A percentile compares a stretch with the other conserved stretches of the same genome.
phyloP scores from a whole-genome alignment of 2,888 invertebrate genomes.

The Metopia argyrocephala region DNA sequence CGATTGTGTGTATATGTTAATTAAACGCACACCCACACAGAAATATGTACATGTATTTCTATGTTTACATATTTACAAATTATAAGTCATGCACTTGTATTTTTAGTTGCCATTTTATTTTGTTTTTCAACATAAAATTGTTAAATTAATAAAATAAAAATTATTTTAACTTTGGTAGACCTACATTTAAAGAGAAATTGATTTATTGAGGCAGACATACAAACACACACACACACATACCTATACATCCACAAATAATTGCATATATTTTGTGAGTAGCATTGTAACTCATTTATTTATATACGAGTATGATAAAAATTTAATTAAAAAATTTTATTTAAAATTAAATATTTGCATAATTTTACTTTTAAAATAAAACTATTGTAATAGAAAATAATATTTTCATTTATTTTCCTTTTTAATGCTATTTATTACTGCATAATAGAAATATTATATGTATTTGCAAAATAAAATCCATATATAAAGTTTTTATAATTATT shows the following conservation, averaged over 20 bases:
- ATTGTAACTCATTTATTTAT: neutral
- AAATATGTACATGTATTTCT: neutral
- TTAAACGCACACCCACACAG: neutral
- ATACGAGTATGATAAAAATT: neutral
- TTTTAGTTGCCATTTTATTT: no score
- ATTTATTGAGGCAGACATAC: neutral
- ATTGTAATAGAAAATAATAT: neutral
- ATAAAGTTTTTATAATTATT: no score
- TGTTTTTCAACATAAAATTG: neutral
- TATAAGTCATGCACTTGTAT: constrained; percentile 13
- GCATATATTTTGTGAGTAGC: neutral
- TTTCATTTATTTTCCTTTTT: no score
- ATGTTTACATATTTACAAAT: constrained; percentile 22
- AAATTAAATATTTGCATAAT: neutral
- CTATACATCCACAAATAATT: neutral
- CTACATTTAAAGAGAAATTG: no score
- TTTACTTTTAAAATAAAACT: neutral
- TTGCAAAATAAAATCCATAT: no score
- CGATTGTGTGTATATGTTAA: neutral
- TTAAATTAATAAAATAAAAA: constrained; percentile 7
- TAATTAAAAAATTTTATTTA: neutral
- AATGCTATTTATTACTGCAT: no score
- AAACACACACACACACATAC: neutral
- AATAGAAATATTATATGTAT: no score
- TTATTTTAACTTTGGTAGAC: neutral